phyloP scores from a whole-genome alignment of 2,113 vertebrate genomes.

The Bothrops jararaca region DNA sequence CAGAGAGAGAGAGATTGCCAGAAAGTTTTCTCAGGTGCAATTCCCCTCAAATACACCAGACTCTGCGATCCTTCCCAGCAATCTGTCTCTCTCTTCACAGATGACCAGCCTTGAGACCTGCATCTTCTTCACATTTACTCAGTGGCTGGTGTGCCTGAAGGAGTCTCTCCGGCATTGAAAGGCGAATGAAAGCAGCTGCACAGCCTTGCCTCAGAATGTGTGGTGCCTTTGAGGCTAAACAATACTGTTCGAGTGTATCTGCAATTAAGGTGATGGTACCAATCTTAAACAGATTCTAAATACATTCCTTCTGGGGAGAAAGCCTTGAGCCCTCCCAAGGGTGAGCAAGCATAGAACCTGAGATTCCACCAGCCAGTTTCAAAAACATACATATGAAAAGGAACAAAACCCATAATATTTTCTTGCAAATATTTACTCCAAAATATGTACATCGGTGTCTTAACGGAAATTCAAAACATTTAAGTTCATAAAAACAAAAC shows the following conservation, averaged over 20 bases:
- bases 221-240: neutral
- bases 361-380: neutral
- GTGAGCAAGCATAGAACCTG: neutral
- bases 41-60: neutral
- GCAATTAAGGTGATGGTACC: neutral
- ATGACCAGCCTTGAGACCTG: neutral
- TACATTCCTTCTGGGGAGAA: neutral
- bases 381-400: constrained; percentile 32
- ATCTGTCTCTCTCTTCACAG: neutral
- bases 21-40: neutral
- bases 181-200: neutral
- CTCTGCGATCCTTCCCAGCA: neutral
- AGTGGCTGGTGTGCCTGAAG: neutral
- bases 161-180: neutral
- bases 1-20: neutral
- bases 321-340: neutral
- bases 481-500: constrained; percentile 71
- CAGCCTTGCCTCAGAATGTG: neutral
- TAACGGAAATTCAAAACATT: constrained; percentile 69
- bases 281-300: neutral
- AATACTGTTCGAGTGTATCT: neutral
- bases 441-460: constrained; percentile 75
- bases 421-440: constrained; percentile 82
- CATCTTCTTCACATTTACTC: neutral
- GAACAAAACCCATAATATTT: constrained; percentile 65